Conservation (phyloP, 1,140 invertebrate species). For the Bombus waltoni region DNA sequence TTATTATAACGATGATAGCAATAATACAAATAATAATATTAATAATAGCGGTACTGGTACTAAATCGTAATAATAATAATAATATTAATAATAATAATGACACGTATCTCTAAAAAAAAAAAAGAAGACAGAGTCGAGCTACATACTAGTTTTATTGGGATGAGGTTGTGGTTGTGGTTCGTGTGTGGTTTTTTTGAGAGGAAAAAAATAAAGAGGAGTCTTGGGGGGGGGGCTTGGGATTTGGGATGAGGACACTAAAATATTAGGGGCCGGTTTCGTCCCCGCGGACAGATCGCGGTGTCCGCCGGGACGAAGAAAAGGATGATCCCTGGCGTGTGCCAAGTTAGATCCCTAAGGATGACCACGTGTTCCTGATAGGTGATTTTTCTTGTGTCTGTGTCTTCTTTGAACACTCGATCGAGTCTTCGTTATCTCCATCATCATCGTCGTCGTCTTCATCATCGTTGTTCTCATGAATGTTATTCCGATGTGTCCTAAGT, state of each 20-base stretch:
- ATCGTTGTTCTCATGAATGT: constrained; percentile 25
- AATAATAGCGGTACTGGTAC: constrained; percentile 77
- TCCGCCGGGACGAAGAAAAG: constrained; percentile 74
- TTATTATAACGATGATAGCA: constrained; percentile 81
- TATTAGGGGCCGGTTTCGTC: constrained; percentile 66
- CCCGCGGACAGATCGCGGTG: constrained; percentile 70
- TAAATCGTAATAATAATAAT: constrained; percentile 74
- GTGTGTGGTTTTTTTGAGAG: constrained; percentile 54
- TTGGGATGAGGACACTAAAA: constrained; percentile 58
- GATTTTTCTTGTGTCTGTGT: constrained; percentile 18
- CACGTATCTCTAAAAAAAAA: constrained; percentile 72
- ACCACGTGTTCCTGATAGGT: constrained; percentile 48
- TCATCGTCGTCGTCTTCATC: neutral
- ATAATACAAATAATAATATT: constrained; percentile 81
- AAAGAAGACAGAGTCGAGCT: constrained; percentile 67
- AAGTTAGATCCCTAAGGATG: constrained; percentile 49
- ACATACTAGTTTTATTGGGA: constrained; percentile 69
- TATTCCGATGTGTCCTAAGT: constrained; percentile 3
- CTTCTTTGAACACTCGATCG: constrained; percentile 20
- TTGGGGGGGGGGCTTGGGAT: neutral
- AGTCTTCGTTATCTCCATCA: neutral
- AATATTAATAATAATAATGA: constrained; percentile 77
- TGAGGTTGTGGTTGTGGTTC: constrained; percentile 62
- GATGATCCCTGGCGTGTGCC: constrained; percentile 56
- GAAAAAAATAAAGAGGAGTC: constrained; percentile 37